phyloP scores from a whole-genome alignment of 2,113 vertebrate genomes.

The Herpetotheres cachinnans region DNA sequence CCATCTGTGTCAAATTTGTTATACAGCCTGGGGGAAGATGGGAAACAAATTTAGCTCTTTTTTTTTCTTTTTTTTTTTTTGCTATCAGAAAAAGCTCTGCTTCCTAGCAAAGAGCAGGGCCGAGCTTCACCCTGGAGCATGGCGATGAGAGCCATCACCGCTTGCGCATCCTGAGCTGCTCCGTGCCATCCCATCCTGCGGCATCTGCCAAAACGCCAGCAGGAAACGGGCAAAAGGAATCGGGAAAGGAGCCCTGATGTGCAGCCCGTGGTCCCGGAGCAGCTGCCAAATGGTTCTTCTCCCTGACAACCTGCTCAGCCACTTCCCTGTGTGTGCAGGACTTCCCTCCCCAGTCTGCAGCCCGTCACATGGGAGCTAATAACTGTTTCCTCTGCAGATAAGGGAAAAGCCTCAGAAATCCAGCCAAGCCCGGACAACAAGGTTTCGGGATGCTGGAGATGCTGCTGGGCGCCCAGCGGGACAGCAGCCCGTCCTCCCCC shows the following conservation, averaged over 20 bases:
- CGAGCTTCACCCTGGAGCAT: rapidly evolving
- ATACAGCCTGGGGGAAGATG: constrained; percentile 2
- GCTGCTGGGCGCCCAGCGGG: neutral
- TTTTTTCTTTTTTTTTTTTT: neutral
- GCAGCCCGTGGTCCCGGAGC: rapidly evolving
- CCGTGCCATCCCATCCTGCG: rapidly evolving
- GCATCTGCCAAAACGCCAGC: rapidly evolving
- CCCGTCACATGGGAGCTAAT: neutral
- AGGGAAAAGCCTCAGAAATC: neutral
- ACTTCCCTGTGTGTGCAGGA: neutral
- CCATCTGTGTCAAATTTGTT: constrained; percentile 57
- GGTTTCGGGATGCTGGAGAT: neutral
- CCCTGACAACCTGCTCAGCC: neutral
- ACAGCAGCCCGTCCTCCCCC: neutral
- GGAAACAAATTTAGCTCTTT: constrained; percentile 36
- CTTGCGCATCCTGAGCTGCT: neutral
- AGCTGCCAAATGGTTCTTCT: neutral
- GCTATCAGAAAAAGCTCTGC: neutral
- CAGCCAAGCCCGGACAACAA: neutral
- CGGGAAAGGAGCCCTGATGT: rapidly evolving
- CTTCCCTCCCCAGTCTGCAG: neutral
- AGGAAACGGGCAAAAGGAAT: rapidly evolving
- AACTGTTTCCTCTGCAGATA: neutral
- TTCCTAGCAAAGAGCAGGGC: neutral
- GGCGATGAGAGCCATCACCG: neutral